A percentile compares a stretch with the other conserved stretches of the same genome.
Evolutionary conservation across 2,797 vertebrate species (phyloP).

Genomic region (Psittacula echo): DNA sequence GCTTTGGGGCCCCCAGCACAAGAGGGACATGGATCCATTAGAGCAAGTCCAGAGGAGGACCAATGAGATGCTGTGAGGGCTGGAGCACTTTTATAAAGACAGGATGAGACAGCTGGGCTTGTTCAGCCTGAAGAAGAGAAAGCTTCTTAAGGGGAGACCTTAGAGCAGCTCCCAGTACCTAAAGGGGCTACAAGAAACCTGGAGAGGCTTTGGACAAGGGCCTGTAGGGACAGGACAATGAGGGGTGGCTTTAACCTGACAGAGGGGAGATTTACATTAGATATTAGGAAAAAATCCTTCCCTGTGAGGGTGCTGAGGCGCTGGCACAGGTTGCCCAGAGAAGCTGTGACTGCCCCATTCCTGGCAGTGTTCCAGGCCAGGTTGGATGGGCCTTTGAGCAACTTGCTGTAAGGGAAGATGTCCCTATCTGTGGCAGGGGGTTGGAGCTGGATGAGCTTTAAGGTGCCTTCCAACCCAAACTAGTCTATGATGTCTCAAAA

Average conservation of each 20-base stretch:
- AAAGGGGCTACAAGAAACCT: neutral
- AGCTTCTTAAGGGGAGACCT: neutral
- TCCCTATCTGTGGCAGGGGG: neutral
- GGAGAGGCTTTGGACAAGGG: neutral
- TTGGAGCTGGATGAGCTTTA: neutral
- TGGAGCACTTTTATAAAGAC: neutral
- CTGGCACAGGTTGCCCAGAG: neutral
- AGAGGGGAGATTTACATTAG: neutral
- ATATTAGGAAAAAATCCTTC: neutral
- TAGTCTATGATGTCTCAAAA: neutral
- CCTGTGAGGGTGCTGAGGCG: neutral
- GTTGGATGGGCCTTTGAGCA: neutral
- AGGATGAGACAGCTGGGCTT: neutral
- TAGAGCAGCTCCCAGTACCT: neutral
- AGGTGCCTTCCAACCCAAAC: neutral
- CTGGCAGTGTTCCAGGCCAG: neutral
- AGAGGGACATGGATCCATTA: neutral
- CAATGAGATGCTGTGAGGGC: neutral
- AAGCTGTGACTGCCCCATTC: neutral
- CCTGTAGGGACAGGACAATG: neutral
- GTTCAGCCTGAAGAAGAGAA: neutral
- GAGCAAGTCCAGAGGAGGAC: neutral
- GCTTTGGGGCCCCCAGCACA: neutral
- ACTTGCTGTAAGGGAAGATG: neutral
- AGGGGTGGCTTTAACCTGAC: neutral